Evolutionary conservation across 37 sponge, comb jelly and placozoan genomes (phyloP).

Genomic region (Hexactinellida sp.): DNA sequence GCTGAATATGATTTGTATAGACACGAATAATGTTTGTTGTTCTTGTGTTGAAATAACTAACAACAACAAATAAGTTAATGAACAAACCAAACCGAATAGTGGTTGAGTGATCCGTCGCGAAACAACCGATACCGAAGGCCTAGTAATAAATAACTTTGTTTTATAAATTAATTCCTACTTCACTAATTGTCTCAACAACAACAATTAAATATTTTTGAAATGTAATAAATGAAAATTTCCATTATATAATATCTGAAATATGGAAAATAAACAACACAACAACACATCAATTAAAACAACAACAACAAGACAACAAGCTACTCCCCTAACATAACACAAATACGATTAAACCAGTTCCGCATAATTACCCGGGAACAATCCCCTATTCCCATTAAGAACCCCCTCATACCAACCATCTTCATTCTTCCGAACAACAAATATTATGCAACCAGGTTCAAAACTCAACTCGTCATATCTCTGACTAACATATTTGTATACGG

Average conservation of each 20-base stretch:
- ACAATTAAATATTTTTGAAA: not conserved
- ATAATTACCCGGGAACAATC: not conserved
- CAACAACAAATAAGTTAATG: too few species aligned
- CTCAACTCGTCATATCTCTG: not conserved
- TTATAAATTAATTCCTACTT: too few species aligned
- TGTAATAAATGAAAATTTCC: not conserved
- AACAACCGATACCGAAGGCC: too few species aligned
- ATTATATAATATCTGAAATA: not conserved
- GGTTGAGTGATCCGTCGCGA: too few species aligned
- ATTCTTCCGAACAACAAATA: not conserved
- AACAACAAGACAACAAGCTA: not conserved
- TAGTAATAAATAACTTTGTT: too few species aligned
- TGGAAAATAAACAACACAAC: not conserved
- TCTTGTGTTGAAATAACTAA: too few species aligned
- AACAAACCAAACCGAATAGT: too few species aligned
- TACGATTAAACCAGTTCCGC: not conserved
- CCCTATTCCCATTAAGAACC: not conserved
- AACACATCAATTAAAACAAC: not conserved
- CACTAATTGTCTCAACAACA: too few species aligned
- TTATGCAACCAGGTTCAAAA: not conserved
- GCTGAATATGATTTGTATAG: too few species aligned
- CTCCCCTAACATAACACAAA: not conserved
- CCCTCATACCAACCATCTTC: constrained; percentile 14
- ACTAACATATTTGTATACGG: not conserved
- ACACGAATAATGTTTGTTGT: too few species aligned